These are phyloP conservation scores for Zosterops lateralis DNA, from an alignment of 2,113 vertebrate genomes.

Conservation along the genomic window DNA sequence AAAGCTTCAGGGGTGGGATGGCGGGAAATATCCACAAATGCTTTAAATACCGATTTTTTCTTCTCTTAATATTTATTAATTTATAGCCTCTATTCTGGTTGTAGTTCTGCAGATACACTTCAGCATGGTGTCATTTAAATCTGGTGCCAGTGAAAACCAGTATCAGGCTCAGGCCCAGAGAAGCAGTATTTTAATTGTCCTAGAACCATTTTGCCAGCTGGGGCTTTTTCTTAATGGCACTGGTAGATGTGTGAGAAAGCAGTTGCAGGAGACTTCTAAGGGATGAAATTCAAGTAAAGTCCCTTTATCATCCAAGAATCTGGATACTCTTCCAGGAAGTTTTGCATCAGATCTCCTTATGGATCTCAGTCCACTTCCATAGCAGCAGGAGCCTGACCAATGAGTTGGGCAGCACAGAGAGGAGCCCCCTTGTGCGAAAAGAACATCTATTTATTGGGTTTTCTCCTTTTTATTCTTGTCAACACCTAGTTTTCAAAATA, in stretches of 20 bases:
- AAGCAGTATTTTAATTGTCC: neutral
- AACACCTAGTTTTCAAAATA: neutral
- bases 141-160: neutral
- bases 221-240: neutral
- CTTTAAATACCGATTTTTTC: neutral
- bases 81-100: neutral
- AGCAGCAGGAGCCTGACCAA: neutral
- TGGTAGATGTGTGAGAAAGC: neutral
- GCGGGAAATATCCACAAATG: neutral
- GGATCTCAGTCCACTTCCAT: neutral
- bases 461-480: neutral
- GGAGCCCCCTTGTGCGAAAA: accelerated
- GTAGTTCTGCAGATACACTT: neutral
- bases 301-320: neutral
- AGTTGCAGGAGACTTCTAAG: neutral
- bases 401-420: neutral
- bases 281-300: neutral
- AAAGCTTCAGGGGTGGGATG: neutral
- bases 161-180: neutral
- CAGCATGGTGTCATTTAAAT: neutral
- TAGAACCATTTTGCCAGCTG: neutral
- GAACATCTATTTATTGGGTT: neutral
- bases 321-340: neutral
- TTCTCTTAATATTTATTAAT: neutral
- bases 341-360: neutral